Conservation (phyloP, 1,140 invertebrate genomes). For the Drosophila gunungcola region DNA sequence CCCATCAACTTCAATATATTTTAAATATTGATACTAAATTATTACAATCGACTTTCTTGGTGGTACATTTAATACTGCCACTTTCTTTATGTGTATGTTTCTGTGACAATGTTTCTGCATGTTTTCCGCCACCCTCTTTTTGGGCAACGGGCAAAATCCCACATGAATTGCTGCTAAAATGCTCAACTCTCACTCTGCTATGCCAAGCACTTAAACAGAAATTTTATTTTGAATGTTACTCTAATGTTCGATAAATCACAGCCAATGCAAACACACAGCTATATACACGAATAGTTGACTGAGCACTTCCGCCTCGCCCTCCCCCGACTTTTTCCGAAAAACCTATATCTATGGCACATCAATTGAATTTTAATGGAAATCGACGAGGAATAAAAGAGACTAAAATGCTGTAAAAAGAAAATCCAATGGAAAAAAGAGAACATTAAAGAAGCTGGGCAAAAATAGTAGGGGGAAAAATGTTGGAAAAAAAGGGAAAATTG, state of each 20-base stretch:
- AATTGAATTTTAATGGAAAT: slow-evolving; percentile 84
- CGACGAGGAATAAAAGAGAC: slow-evolving; percentile 83
- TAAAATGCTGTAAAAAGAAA: slow-evolving; percentile 76
- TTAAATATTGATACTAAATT: too few relatives aligned
- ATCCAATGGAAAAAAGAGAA: slow-evolving; percentile 24
- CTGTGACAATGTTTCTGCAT: slow-evolving; percentile 9
- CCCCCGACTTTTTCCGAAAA: not conserved
- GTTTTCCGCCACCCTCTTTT: slow-evolving; percentile 1
- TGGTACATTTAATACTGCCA: not conserved
- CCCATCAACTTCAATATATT: too few relatives aligned
- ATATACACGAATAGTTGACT: slow-evolving; percentile 62
- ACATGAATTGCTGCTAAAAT: slow-evolving; percentile 76
- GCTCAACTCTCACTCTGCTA: slow-evolving; percentile 38
- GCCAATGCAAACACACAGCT: slow-evolving; percentile 28
- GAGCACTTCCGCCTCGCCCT: slow-evolving; percentile 42
- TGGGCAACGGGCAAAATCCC: slow-evolving; percentile 48
- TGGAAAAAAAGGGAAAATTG: slow-evolving; percentile 67
- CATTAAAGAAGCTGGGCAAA: slow-evolving; percentile 26
- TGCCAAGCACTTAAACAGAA: slow-evolving; percentile 78
- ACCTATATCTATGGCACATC: slow-evolving; percentile 59
- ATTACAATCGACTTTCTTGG: not conserved
- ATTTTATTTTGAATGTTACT: slow-evolving; percentile 80
- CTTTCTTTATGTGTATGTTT: not conserved
- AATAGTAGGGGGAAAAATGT: slow-evolving; percentile 48
- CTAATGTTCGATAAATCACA: slow-evolving; percentile 79